These are phyloP conservation scores for Labroides dimidiatus DNA, from an alignment of 2,797 vertebrate genomes.

Conservation along the genomic window DNA sequence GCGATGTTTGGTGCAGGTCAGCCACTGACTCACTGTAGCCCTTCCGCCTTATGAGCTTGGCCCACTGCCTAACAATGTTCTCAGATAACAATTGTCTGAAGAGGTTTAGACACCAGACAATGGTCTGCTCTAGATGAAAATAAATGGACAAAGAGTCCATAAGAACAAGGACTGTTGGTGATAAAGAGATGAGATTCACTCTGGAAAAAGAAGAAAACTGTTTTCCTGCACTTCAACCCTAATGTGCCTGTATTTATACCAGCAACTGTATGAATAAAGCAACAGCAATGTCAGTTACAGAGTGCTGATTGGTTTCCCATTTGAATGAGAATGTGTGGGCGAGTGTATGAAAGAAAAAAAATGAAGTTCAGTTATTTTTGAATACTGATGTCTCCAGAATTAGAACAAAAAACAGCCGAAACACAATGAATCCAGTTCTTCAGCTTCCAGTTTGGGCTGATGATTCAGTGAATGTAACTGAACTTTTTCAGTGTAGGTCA, in stretches of 20 bases:
- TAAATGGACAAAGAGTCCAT: too few species aligned
- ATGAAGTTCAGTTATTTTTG: conserved; percentile 14
- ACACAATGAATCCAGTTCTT: conserved; percentile 7
- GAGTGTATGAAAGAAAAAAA: conserved; percentile 5
- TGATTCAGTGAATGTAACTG: background rate
- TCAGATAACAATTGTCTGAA: conserved; percentile 3
- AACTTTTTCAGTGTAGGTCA: too few species aligned
- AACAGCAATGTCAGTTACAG: background rate
- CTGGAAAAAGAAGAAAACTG: background rate
- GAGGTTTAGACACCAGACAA: background rate
- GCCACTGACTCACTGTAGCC: conserved; percentile 36
- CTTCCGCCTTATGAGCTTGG: conserved; percentile 24
- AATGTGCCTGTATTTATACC: background rate
- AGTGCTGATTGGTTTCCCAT: conserved; percentile 16
- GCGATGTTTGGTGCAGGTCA: conserved; percentile 55
- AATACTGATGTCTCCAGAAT: conserved; percentile 10
- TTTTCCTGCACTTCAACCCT: conserved; percentile 11
- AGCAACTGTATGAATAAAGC: conserved; percentile 8
- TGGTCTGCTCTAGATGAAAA: background rate
- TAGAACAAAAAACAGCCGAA: conserved; percentile 30
- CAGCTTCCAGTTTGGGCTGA: too few species aligned
- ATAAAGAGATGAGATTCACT: conserved; percentile 11
- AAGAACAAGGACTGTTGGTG: background rate
- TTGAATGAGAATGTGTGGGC: conserved; percentile 22
- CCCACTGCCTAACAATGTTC: conserved; percentile 30